A percentile compares a stretch with the other conserved stretches of the same genome.
These are phyloP conservation scores for Eriosoma lanigerum DNA, from an alignment of 1,140 invertebrate species.

Conservation along the genomic window DNA sequence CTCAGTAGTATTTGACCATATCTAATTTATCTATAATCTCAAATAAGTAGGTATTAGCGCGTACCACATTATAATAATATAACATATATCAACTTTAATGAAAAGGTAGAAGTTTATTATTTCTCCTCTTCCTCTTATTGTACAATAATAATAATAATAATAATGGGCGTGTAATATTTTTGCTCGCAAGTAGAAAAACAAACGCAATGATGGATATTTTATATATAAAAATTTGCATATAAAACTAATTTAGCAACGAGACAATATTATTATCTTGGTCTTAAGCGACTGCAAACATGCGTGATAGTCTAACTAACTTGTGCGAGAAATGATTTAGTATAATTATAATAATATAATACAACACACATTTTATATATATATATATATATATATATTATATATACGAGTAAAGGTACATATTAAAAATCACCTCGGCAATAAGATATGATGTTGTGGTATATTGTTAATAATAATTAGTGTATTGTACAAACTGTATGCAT, in stretches of 20 bases:
- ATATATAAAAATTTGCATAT: slow-evolving; percentile 9
- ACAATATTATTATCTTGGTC: not conserved
- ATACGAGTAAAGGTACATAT: not conserved
- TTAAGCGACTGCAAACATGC: not conserved
- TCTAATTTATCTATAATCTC: slow-evolving; percentile 31
- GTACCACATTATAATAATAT: not conserved
- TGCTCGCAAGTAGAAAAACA: too few relatives aligned
- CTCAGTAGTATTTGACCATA: not conserved
- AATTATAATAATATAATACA: not conserved
- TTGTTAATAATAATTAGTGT: not conserved
- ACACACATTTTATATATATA: too few relatives aligned
- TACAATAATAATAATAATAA: not conserved
- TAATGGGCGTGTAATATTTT: slow-evolving; percentile 1
- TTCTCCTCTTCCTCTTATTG: not conserved
- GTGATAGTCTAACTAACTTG: not conserved
- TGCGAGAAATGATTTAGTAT: too few relatives aligned
- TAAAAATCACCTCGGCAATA: not conserved
- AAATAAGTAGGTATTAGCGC: not conserved
- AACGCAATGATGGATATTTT: not conserved
- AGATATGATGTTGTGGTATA: too few relatives aligned
- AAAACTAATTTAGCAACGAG: not conserved
- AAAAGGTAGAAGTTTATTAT: not conserved
- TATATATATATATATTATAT: not conserved
- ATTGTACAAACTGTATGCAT: slow-evolving; percentile 6
- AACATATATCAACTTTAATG: not conserved